These are phyloP conservation scores for Arremon aurantiirostris DNA, from an alignment of 2,797 vertebrate genomes.

Conservation along the genomic window DNA sequence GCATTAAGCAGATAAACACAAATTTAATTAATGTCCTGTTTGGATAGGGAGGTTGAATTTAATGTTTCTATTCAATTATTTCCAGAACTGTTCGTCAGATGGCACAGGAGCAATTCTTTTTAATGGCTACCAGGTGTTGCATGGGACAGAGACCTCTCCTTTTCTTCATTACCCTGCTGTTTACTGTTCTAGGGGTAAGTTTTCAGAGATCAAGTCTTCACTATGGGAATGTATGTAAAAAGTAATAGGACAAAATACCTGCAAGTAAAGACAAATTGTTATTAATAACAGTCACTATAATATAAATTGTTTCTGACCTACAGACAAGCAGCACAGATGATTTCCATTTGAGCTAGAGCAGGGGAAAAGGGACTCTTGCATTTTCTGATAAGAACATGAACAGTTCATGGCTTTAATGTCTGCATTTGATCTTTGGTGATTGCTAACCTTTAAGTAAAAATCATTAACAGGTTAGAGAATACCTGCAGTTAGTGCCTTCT, in stretches of 20 bases:
- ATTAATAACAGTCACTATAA: neutral
- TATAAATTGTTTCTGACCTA: neutral
- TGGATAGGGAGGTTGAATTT: neutral
- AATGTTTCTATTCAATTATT: conserved; percentile 10
- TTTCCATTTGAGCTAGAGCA: neutral
- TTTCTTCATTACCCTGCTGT: conserved; percentile 98
- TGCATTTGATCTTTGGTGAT: neutral
- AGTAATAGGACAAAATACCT: neutral
- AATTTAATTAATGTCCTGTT: neutral
- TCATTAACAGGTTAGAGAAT: neutral
- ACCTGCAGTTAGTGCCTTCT: neutral
- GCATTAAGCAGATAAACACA: neutral
- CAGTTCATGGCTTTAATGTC: neutral
- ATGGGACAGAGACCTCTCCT: conserved; percentile 98
- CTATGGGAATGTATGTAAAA: neutral
- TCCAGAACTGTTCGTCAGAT: conserved; percentile 96
- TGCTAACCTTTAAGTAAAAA: neutral
- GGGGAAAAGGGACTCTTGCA: neutral
- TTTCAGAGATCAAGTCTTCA: neutral
- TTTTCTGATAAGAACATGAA: neutral
- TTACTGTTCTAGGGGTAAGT: conserved; percentile 97
- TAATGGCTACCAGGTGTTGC: conserved; percentile 98
- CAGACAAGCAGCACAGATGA: neutral
- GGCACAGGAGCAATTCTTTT: conserved; percentile 98
- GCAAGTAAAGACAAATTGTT: neutral